Evolutionary conservation across 2,113 vertebrate genomes (phyloP), one percentile per base, ranked within the genome.

Genomic region (Clinocottus analis): DNA sequence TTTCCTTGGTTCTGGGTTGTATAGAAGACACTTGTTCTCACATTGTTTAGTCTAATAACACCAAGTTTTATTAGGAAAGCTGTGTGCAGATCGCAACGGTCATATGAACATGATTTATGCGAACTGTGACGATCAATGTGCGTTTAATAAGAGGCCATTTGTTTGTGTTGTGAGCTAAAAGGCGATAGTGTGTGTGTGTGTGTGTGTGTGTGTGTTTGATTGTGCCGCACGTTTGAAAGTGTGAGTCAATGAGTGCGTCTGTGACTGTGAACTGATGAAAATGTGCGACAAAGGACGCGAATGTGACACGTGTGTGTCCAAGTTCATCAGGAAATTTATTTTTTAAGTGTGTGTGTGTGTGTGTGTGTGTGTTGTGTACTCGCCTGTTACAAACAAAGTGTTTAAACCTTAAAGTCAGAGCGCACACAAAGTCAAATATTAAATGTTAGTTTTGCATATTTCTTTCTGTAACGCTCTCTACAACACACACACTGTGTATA

Each of bases 281-380:
- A 53, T 19, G 45, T 47, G 16, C 31, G 73, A 31, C 16, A 55
- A 25, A 47, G 16, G 58, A 69, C 49, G 6, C 49, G 39, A 67
- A 58, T 21, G 11, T 13, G 59, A 72, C 31, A 31, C 3, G 5
- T 31, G 31, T 31, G 31, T 31, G 19, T 71, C n/a, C 8, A 19
- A 27, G 39, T 80, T 35, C 33, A 5, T 60, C 21, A 21, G 45
- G 51, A 69, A 49, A 16, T 83, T 59, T 56, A 17, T 45, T 16
- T 47, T n/a, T n/a, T n/a, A n/a, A n/a, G n/a, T n/a, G n/a, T n/a
- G n/a, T n/a, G n/a, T n/a, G n/a, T n/a, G n/a, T n/a, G n/a, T n/a
- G n/a, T n/a, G n/a, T n/a, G n/a, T n/a, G n/a, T n/a, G n/a, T n/a
- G n/a, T n/a, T n/a, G 45, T 47, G 45, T 6, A 47, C 5, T 5